Evolutionary conservation across 2,113 vertebrate genomes (phyloP).

Genomic region (Perca fluviatilis): DNA sequence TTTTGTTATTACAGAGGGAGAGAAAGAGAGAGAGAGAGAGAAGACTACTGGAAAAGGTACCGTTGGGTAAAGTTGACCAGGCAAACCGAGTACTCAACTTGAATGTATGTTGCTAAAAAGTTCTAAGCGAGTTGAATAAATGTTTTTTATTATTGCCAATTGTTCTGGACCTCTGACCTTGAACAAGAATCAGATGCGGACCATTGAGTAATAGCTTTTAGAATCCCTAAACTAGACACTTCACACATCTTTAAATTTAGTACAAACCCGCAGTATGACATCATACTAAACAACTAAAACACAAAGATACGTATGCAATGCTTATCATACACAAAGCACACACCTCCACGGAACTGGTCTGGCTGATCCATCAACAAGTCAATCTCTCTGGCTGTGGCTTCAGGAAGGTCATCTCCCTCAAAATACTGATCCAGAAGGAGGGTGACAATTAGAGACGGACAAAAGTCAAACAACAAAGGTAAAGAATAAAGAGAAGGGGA

Average conservation of each 20-base stretch:
- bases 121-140: too few species aligned
- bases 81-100: too few species aligned
- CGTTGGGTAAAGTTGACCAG: too few species aligned
- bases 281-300: background rate
- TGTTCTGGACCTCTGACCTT: too few species aligned
- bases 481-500: background rate
- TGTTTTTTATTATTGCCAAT: too few species aligned
- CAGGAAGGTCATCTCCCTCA: slow-evolving; percentile 85
- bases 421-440: slow-evolving; percentile 59
- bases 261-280: background rate
- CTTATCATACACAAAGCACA: background rate
- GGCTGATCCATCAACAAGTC: slow-evolving; percentile 86
- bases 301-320: background rate
- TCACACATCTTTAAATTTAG: background rate
- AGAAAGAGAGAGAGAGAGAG: too few species aligned
- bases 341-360: slow-evolving; percentile 77
- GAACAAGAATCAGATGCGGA: too few species aligned
- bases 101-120: too few species aligned
- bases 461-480: background rate
- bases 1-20: too few species aligned
- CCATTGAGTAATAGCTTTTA: too few species aligned
- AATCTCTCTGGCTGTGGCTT: slow-evolving; percentile 83
- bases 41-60: too few species aligned
- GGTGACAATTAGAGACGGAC: background rate
- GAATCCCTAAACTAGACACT: background rate